These are phyloP conservation scores for Drosophila saltans DNA, from an alignment of 1,140 invertebrate genomes.

Conservation along the genomic window DNA sequence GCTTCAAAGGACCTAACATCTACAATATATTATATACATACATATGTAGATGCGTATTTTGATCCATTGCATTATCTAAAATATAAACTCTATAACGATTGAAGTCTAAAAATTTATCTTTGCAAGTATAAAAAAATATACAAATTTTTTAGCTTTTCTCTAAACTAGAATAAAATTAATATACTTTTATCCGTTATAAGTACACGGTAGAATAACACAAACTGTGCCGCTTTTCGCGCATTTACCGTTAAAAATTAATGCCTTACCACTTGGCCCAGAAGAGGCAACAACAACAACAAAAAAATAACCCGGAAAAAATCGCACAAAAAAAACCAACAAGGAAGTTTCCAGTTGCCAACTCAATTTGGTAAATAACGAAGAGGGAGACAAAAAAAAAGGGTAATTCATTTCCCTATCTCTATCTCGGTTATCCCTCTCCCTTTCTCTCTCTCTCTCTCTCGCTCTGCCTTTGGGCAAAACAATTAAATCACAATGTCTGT, in stretches of 20 bases:
- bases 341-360: constrained; percentile 41
- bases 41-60: no score
- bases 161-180: not conserved
- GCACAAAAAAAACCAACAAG: constrained; percentile 17
- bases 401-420: constrained; percentile 12
- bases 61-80: no score
- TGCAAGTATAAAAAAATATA: no score
- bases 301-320: not conserved
- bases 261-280: constrained; percentile 54
- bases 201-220: constrained; percentile 40
- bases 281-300: constrained; percentile 16
- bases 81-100: no score
- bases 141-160: no score
- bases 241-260: constrained; percentile 81
- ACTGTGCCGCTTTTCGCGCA: constrained; percentile 73
- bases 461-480: constrained; percentile 57
- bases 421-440: not conserved
- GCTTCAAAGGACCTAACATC: no score
- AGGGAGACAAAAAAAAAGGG: constrained; percentile 19
- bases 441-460: constrained; percentile 4
- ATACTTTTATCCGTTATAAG: not conserved
- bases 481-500: constrained; percentile 75
- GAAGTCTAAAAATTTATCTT: no score
- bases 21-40: no score
- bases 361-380: constrained; percentile 74